Evolutionary conservation across 2,113 vertebrate genomes (phyloP).

Genomic region (Entelurus aequoreus): DNA sequence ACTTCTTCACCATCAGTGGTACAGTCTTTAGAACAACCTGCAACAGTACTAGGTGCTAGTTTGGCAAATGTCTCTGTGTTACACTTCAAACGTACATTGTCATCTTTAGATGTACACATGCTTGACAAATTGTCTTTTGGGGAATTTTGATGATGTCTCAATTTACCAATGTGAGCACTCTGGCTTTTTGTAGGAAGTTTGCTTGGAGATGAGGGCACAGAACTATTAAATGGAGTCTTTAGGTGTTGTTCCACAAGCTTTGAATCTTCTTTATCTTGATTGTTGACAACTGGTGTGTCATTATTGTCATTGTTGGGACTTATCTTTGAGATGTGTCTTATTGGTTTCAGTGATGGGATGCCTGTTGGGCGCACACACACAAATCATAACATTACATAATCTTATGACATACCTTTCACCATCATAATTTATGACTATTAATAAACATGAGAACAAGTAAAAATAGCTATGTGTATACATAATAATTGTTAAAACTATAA

Average conservation of each 20-base stretch:
- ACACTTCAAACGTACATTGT: background rate
- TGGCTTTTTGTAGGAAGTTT: conserved; percentile 50
- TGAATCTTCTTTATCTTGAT: conserved; percentile 33
- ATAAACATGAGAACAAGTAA: too few species aligned
- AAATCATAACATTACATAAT: too few species aligned
- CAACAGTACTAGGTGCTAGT: background rate
- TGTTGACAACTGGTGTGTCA: conserved; percentile 29
- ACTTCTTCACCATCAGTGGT: background rate
- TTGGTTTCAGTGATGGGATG: conserved; percentile 10
- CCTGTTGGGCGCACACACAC: conserved; percentile 44
- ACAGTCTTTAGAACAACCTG: conserved; percentile 9
- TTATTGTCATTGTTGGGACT: conserved; percentile 34
- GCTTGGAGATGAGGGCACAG: conserved; percentile 29
- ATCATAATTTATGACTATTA: too few species aligned
- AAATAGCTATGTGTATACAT: too few species aligned
- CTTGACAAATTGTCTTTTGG: conserved; percentile 8
- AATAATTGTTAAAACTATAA: too few species aligned
- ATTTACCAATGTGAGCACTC: conserved; percentile 39
- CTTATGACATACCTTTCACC: too few species aligned
- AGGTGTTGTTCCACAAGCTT: conserved; percentile 23
- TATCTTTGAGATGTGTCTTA: conserved; percentile 42
- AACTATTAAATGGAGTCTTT: conserved; percentile 44
- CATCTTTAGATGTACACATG: conserved; percentile 9
- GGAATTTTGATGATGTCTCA: conserved; percentile 15
- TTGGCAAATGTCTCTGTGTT: background rate